Percentiles rank a stretch among this genome's conserved stretches.
Evolutionary conservation across 1,140 invertebrate genomes (phyloP).

Genomic region (Lepidostoma basale): DNA sequence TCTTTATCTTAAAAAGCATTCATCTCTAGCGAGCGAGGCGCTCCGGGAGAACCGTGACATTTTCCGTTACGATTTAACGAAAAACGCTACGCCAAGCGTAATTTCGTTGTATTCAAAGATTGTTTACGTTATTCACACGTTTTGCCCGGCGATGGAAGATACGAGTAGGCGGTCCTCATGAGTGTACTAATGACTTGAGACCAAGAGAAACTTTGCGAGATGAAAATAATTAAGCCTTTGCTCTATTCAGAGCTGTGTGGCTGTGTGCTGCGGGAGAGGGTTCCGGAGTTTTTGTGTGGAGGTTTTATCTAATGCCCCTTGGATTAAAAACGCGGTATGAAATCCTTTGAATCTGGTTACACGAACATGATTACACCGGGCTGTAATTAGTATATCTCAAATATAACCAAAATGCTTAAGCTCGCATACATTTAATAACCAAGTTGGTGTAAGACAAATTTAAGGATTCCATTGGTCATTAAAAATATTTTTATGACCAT

Average conservation of each 20-base stretch:
- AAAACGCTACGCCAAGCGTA: neutral
- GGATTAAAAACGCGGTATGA: too few relatives aligned
- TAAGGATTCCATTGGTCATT: too few relatives aligned
- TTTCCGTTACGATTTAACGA: constrained; percentile 2
- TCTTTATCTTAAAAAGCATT: constrained; percentile 19
- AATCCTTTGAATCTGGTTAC: too few relatives aligned
- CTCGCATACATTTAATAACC: too few relatives aligned
- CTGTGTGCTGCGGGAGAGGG: neutral
- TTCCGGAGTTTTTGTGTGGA: too few relatives aligned
- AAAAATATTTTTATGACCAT: too few relatives aligned
- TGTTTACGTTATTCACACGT: constrained; percentile 1
- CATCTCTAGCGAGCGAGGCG: neutral
- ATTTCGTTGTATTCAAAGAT: constrained; percentile 22
- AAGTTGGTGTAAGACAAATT: too few relatives aligned
- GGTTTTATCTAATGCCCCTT: too few relatives aligned
- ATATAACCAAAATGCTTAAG: too few relatives aligned
- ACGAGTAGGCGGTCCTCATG: constrained; percentile 6
- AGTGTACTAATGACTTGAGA: constrained; percentile 15
- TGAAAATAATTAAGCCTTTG: constrained; percentile 19
- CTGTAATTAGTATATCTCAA: too few relatives aligned
- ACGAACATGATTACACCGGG: too few relatives aligned
- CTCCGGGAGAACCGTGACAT: neutral
- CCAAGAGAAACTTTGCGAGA: neutral
- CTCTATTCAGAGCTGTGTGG: too few relatives aligned
- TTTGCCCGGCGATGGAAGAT: neutral